phyloP scores from a whole-genome alignment of 1,140 invertebrate species.

The Lasaia peninsularis region DNA sequence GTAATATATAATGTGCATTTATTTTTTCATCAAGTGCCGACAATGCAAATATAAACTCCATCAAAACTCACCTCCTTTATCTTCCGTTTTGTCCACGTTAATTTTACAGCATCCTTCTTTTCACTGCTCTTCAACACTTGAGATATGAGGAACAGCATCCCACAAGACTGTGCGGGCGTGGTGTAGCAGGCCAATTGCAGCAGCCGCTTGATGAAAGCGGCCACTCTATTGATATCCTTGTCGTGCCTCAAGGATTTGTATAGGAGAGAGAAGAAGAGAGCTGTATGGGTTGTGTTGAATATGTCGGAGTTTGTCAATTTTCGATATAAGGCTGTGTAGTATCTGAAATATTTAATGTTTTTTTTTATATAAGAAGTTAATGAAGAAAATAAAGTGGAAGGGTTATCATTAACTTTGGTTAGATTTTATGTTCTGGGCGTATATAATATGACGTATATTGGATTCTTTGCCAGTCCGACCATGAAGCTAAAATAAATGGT shows the following conservation, averaged over 20 bases:
- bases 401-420: no score
- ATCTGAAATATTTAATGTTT: slow-evolving; percentile 75
- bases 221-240: slow-evolving; percentile 82
- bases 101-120: slow-evolving; percentile 49
- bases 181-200: slow-evolving; percentile 84
- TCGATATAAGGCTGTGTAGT: slow-evolving; percentile 93
- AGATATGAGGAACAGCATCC: slow-evolving; percentile 88
- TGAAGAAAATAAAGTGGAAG: no score
- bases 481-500: no score
- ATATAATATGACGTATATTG: no score
- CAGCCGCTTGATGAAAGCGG: slow-evolving; percentile 93
- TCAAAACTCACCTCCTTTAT: slow-evolving; percentile 45
- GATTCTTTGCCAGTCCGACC: no score
- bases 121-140: slow-evolving; percentile 77
- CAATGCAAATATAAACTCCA: neutral
- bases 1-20: neutral
- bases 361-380: no score
- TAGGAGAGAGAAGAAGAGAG: slow-evolving; percentile 92
- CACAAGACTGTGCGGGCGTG: slow-evolving; percentile 83
- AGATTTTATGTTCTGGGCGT: no score
- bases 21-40: neutral
- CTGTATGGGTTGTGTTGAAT: slow-evolving; percentile 84
- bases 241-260: slow-evolving; percentile 92
- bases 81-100: slow-evolving; percentile 50
- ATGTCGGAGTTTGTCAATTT: slow-evolving; percentile 90